Conservation (phyloP, 2,113 vertebrate species). For the Myiagra hebetior region DNA sequence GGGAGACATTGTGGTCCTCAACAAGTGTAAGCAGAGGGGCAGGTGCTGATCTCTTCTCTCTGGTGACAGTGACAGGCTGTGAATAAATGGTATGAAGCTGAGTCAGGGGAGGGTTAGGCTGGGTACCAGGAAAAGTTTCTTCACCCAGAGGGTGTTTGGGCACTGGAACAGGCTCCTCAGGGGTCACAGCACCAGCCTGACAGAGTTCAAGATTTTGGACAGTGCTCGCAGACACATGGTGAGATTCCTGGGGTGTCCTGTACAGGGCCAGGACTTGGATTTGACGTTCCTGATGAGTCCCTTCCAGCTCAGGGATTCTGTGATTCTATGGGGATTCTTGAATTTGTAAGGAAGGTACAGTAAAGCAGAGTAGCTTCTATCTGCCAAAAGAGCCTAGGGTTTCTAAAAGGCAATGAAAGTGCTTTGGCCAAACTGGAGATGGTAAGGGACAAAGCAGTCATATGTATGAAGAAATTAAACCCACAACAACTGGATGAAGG, state of each 20-base stretch:
- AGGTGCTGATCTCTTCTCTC: neutral
- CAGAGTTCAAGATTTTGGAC: neutral
- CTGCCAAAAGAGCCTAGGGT: neutral
- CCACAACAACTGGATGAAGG: neutral
- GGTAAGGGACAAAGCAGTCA: neutral
- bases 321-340: neutral
- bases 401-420: neutral
- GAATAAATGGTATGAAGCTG: neutral
- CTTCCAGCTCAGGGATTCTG: neutral
- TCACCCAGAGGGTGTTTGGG: accelerated
- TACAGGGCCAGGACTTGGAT: neutral
- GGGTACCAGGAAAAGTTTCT: neutral
- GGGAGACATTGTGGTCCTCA: neutral
- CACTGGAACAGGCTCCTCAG: too few relatives aligned
- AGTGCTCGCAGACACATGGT: neutral
- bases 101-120: neutral
- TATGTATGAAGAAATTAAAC: neutral
- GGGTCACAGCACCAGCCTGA: neutral
- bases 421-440: neutral
- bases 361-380: neutral
- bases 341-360: neutral
- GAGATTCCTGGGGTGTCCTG: too few relatives aligned
- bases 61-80: accelerated
- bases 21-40: neutral
- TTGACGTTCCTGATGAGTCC: neutral